phyloP scores from a whole-genome alignment of 1,140 invertebrate genomes.

The Coelopa frigida region DNA sequence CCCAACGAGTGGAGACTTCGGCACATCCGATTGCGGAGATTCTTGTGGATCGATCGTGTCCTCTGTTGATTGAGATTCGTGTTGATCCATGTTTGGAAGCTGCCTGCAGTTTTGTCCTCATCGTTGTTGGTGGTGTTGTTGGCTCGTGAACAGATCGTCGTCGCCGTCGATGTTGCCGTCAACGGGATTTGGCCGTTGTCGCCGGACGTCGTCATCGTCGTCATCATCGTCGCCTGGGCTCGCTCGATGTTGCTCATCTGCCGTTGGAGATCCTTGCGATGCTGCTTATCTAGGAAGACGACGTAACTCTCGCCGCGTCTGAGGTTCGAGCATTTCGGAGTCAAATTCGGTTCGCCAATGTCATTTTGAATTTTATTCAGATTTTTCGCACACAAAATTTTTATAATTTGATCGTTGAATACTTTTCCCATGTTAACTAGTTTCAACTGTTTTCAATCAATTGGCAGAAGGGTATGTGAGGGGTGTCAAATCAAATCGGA shows the following conservation, averaged over 20 bases:
- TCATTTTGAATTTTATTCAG: slow-evolving; percentile 9
- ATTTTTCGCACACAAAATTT: slow-evolving; percentile 11
- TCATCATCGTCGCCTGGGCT: background rate
- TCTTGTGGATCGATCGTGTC: background rate
- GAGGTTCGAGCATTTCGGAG: slow-evolving; percentile 3
- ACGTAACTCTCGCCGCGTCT: slow-evolving; percentile 10
- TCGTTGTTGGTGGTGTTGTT: background rate
- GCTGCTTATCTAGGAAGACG: slow-evolving; percentile 4
- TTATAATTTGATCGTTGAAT: slow-evolving; percentile 11
- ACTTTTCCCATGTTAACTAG: slow-evolving; percentile 11
- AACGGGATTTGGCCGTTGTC: background rate
- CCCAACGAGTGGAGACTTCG: background rate
- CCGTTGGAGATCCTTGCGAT: slow-evolving; percentile 8
- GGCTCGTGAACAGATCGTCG: too few relatives aligned
- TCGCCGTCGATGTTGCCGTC: too few relatives aligned
- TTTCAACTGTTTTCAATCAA: too few relatives aligned
- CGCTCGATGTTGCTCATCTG: slow-evolving; percentile 6
- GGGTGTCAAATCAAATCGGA: too few relatives aligned
- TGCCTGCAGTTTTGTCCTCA: background rate
- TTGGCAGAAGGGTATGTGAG: too few relatives aligned
- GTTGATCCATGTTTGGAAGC: too few relatives aligned
- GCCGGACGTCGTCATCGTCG: background rate
- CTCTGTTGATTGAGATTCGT: too few relatives aligned
- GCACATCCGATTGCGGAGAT: background rate
- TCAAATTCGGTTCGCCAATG: slow-evolving; percentile 8